Conservation (phyloP, 2,113 vertebrate species). For the Xiphophorus hellerii region DNA sequence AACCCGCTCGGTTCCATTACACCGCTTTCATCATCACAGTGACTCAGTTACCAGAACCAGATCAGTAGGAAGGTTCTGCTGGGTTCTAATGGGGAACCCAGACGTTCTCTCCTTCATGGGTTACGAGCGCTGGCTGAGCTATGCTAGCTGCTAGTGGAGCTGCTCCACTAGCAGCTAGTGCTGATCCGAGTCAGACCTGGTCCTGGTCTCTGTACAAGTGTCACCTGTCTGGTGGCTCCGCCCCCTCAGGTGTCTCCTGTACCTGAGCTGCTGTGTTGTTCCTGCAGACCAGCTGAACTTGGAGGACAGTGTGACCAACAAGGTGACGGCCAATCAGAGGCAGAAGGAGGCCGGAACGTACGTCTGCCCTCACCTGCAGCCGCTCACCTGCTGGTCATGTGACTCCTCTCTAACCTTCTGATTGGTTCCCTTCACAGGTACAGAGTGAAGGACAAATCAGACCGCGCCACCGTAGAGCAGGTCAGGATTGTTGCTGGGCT, state of each 20-base stretch:
- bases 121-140: too few species aligned
- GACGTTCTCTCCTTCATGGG: too few species aligned
- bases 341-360: slow-evolving; percentile 77
- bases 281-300: slow-evolving; percentile 75
- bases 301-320: slow-evolving; percentile 77
- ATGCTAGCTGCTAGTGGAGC: too few species aligned
- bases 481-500: slow-evolving; percentile 59
- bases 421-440: slow-evolving; percentile 79
- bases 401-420: slow-evolving; percentile 7
- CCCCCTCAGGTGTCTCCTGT: too few species aligned
- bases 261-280: not conserved
- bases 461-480: slow-evolving; percentile 97
- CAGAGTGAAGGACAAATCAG: slow-evolving; percentile 96
- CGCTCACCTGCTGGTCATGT: not conserved
- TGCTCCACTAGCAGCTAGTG: too few species aligned
- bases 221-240: too few species aligned
- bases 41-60: too few species aligned
- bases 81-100: too few species aligned
- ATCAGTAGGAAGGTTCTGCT: too few species aligned
- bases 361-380: slow-evolving; percentile 6
- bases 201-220: too few species aligned
- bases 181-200: too few species aligned
- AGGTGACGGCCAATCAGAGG: slow-evolving; percentile 75
- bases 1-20: not conserved
- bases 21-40: too few species aligned